Evolutionary conservation across 2,888 invertebrate species (phyloP), one percentile per base, ranked within the genome.

Genomic region (Dicycla oo): DNA sequence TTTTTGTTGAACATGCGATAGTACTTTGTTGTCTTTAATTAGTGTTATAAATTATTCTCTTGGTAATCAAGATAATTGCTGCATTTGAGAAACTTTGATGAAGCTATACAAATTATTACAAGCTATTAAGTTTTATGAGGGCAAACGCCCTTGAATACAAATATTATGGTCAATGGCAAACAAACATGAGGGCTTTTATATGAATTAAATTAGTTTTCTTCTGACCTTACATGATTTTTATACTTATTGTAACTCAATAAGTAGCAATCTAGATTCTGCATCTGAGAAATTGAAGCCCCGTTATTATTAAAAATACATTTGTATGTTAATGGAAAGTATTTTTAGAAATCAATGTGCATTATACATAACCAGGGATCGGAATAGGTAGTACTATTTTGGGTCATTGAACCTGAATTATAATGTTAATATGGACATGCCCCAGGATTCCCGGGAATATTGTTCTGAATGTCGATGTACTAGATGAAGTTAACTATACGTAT

Each of bases 111-210:
- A 53, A 69, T 80, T 80, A 75, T 56, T 61, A 69, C 75, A 65
- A 38, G 18, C 47, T 23, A 49, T 75, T 47, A 61, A 34, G 30
- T 56, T 80, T 51, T 43, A 30, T 26, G 7, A 34, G 47, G 6
- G 49, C n/a, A n/a, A n/a, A n/a, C n/a, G 64, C 78, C 76, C 64
- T 75, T 78, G 76, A 57, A 65, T 30, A 15, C 0, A 23, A 57
- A 51, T 45, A 23, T 66, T 20, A 45, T 43, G 11, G 30, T 60
- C n/a, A n/a, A n/a, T n/a, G n/a, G 23, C 20, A 43, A 34, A 68
- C n/a, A 56, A 63, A 63, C 26, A 38, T 26, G 38, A 63, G 43
- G 57, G n/a, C 40, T 34, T 66, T 40, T 45, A 45, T 13, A 8
- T 58, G 2, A 38, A 53, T 74, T 34, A n/a, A 49, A 73, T 57